phyloP scores from a whole-genome alignment of 1,140 invertebrate species.

The Adoxophyes honmai region DNA sequence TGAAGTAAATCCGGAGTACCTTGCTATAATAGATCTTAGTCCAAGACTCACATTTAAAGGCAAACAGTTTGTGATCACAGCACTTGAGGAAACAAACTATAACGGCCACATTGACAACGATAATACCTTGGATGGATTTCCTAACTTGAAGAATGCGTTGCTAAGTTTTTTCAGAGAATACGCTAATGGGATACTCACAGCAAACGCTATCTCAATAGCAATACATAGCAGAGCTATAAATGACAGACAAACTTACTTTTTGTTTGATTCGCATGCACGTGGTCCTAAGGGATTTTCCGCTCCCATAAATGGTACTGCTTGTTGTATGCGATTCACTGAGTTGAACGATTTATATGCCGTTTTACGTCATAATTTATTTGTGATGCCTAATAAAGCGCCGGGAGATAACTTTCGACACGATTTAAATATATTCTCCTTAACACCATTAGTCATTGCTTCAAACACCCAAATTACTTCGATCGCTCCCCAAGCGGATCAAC shows the following conservation, averaged over 20 bases:
- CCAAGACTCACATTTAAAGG: constrained; percentile 11
- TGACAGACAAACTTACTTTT: constrained; percentile 15
- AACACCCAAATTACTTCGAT: too few species aligned
- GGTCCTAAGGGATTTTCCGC: constrained; percentile 17
- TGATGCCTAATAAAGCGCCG: constrained; percentile 17
- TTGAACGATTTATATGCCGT: constrained; percentile 21
- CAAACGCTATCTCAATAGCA: constrained; percentile 21
- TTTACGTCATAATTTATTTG: constrained; percentile 25
- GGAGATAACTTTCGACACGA: constrained; percentile 10
- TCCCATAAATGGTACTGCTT: constrained; percentile 18
- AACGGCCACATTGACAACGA: constrained; percentile 26
- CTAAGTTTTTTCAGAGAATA: constrained; percentile 21
- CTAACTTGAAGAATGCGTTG: constrained; percentile 29
- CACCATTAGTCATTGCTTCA: constrained; percentile 1
- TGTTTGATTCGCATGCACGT: constrained; percentile 27
- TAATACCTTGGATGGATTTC: constrained; percentile 20
- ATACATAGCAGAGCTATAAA: constrained; percentile 15
- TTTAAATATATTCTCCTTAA: constrained; percentile 21
- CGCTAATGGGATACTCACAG: constrained; percentile 21
- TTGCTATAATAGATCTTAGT: constrained; percentile 19
- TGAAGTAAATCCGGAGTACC: constrained; percentile 22
- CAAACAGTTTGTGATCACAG: constrained; percentile 8
- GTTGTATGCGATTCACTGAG: constrained; percentile 27
- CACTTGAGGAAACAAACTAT: constrained; percentile 17
- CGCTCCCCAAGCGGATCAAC: too few species aligned